phyloP scores from a whole-genome alignment of 2,888 invertebrate species.

The Capitulum mitella region DNA sequence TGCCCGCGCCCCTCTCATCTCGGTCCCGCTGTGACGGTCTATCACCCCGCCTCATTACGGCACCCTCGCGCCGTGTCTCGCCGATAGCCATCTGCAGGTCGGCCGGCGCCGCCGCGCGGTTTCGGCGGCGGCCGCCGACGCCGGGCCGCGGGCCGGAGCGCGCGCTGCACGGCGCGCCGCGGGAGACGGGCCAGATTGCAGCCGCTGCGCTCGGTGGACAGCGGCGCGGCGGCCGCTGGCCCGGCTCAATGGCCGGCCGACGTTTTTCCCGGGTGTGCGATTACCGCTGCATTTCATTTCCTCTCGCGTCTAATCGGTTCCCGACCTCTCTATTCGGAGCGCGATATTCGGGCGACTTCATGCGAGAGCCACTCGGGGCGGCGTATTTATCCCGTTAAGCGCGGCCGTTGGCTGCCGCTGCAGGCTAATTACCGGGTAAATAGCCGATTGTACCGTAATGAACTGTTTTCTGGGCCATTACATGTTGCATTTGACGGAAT shows the following conservation, averaged over 20 bases:
- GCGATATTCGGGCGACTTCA: not conserved
- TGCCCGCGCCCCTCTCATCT: too few species aligned
- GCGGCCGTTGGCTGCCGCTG: not conserved
- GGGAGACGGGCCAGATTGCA: too few species aligned
- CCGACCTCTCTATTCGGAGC: not conserved
- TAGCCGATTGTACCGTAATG: slow-evolving; percentile 14
- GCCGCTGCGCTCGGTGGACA: not conserved
- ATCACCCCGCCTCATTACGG: too few species aligned
- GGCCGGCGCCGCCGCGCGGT: too few species aligned
- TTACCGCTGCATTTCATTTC: not conserved
- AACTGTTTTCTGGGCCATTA: not conserved
- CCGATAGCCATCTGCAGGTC: too few species aligned
- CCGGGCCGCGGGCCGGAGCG: too few species aligned
- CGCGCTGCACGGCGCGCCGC: too few species aligned
- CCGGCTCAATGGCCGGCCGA: not conserved
- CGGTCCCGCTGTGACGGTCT: too few species aligned
- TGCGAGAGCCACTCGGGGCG: not conserved
- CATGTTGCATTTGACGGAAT: not conserved
- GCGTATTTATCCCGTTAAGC: not conserved
- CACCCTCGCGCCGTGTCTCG: too few species aligned
- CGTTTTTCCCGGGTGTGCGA: not conserved
- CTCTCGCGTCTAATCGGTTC: not conserved
- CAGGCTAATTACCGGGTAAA: slow-evolving; percentile 16
- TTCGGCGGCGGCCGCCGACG: too few species aligned
- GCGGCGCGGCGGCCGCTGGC: not conserved